phyloP scores from a whole-genome alignment of 1,140 invertebrate genomes.

The Brevipalpus yothersi region DNA sequence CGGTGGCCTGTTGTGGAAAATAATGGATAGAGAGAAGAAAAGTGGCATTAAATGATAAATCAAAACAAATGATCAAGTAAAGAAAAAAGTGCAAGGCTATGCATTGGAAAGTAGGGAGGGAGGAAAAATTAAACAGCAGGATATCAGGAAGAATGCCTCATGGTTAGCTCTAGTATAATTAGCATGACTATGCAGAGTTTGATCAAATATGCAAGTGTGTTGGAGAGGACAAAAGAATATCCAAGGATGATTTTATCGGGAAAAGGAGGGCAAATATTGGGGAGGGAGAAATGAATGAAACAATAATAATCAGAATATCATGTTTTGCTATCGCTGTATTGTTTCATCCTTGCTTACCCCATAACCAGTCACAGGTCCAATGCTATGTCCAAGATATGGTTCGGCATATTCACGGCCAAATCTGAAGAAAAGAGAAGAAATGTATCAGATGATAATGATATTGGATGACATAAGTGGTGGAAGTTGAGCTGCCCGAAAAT shows the following conservation, averaged over 20 bases:
- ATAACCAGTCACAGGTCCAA: conserved; percentile 83
- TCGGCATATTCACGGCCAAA: conserved; percentile 77
- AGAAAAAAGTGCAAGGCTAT: neutral
- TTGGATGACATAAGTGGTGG: neutral
- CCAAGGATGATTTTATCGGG: no score
- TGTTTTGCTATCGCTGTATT: neutral
- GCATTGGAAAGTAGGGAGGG: neutral
- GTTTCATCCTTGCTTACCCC: conserved; percentile 33
- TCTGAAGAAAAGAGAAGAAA: conserved; percentile 23
- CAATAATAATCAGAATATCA: neutral
- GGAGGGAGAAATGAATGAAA: neutral
- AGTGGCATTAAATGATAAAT: neutral
- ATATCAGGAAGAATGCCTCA: neutral
- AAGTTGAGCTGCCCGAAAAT: neutral
- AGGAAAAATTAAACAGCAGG: neutral
- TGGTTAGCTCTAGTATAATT: no score
- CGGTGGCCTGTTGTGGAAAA: neutral
- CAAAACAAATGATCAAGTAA: neutral
- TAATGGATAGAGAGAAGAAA: neutral
- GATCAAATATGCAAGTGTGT: no score
- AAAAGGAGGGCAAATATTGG: neutral
- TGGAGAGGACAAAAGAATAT: no score
- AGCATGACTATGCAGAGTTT: no score
- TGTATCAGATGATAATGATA: neutral
- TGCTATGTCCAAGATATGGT: conserved; percentile 77